These are phyloP conservation scores for Nylanderia fulva DNA, from an alignment of 1,140 invertebrate genomes.

Conservation along the genomic window DNA sequence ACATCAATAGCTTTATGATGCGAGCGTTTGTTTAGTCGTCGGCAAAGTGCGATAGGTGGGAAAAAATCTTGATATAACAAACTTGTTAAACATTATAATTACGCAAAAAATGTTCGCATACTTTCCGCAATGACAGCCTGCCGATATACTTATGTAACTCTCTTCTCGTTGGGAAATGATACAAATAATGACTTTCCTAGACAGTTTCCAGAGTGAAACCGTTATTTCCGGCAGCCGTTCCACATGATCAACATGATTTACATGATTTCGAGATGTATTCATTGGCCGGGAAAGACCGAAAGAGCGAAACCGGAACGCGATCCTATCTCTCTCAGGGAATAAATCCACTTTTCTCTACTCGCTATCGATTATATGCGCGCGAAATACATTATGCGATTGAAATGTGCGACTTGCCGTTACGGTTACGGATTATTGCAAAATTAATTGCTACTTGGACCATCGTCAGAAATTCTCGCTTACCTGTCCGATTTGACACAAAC, in stretches of 20 bases:
- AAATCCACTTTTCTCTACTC: constrained; percentile 48
- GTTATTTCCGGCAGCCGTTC: constrained; percentile 51
- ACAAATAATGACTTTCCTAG: constrained; percentile 35
- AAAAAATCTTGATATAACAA: not conserved
- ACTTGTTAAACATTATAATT: constrained; percentile 15
- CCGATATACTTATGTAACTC: constrained; percentile 41
- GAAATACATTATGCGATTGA: constrained; percentile 41
- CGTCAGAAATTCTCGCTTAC: constrained; percentile 15
- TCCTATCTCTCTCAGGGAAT: constrained; percentile 5
- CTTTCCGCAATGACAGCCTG: not conserved
- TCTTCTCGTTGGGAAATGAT: constrained; percentile 28
- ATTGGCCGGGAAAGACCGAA: constrained; percentile 17
- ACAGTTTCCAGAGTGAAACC: constrained; percentile 30
- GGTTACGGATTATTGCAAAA: constrained; percentile 44
- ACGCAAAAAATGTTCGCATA: not conserved
- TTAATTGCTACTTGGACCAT: constrained; percentile 50
- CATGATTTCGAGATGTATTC: constrained; percentile 42
- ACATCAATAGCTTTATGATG: not conserved
- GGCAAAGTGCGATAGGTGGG: not conserved
- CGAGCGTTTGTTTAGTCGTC: not conserved
- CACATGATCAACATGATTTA: constrained; percentile 51
- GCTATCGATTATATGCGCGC: constrained; percentile 31
- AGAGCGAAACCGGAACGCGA: constrained; percentile 40
- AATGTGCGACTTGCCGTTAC: constrained; percentile 28
- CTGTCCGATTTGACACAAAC: not conserved